Percentiles rank a stretch among this genome's conserved stretches.
Evolutionary conservation across 64 coral and sea anemone species (phyloP).

Genomic region (Catalaphyllia jardinei): DNA sequence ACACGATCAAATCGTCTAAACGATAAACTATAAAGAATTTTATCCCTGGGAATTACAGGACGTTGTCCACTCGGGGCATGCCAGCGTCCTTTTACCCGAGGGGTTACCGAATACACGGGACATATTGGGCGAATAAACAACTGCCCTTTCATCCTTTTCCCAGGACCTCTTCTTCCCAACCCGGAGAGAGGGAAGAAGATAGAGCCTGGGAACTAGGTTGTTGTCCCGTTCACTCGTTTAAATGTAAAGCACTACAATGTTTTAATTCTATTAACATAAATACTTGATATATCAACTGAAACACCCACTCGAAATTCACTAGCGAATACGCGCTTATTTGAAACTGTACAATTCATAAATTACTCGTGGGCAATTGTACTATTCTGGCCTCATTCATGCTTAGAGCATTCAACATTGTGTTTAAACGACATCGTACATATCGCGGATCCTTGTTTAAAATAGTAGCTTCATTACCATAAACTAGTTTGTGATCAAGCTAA

Average conservation of each 20-base stretch:
- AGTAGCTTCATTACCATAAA: too few relatives aligned
- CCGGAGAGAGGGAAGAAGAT: too few relatives aligned
- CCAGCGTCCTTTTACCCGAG: background rate
- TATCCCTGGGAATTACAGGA: conserved; percentile 6
- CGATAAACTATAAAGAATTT: background rate
- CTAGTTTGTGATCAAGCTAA: too few relatives aligned
- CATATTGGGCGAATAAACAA: background rate
- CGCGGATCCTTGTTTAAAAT: too few relatives aligned
- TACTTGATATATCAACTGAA: background rate
- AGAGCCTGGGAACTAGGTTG: too few relatives aligned
- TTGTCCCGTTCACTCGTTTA: background rate
- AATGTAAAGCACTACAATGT: conserved; percentile 21
- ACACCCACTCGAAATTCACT: background rate
- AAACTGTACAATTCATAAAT: conserved; percentile 13
- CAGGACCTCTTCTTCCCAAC: too few relatives aligned
- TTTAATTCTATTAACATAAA: conserved; percentile 33
- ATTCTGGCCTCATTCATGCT: background rate
- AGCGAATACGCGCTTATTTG: background rate
- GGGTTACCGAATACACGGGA: background rate
- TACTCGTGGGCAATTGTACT: background rate
- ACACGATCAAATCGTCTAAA: background rate
- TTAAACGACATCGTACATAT: background rate
- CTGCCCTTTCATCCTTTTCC: background rate
- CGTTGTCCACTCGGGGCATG: background rate
- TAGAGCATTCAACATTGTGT: background rate